A percentile compares a stretch with the other conserved stretches of the same genome.
These are phyloP conservation scores for Pomacea maculata DNA, from an alignment of 1,140 invertebrate genomes.

Conservation along the genomic window DNA sequence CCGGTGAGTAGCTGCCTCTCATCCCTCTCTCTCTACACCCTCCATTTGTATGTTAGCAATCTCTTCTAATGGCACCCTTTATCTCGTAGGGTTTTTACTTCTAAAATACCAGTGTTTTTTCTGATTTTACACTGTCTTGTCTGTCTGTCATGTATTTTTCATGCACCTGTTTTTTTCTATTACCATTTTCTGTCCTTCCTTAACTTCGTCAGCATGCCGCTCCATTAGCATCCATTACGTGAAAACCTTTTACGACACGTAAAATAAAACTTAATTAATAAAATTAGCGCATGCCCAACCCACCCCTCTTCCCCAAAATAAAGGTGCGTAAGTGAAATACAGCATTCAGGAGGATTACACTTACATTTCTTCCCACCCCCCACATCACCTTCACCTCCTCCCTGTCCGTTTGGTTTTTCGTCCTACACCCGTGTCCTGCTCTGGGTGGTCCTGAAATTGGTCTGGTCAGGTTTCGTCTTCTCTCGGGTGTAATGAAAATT, in stretches of 20 bases:
- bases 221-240: not conserved
- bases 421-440: too few species aligned
- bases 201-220: not conserved
- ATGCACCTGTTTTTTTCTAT: not conserved
- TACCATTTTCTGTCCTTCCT: not conserved
- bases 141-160: not conserved
- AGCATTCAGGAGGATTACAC: too few species aligned
- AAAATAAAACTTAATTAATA: too few species aligned
- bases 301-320: too few species aligned
- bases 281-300: too few species aligned
- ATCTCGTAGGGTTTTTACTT: not conserved
- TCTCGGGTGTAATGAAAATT: too few species aligned
- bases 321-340: too few species aligned
- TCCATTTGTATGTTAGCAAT: not conserved
- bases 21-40: not conserved
- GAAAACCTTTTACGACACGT: too few species aligned
- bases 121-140: not conserved
- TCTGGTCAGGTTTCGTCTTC: too few species aligned
- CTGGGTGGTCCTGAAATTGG: too few species aligned
- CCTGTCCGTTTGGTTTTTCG: not conserved
- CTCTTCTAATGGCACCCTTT: not conserved
- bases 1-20: slow-evolving; percentile 77
- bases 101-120: not conserved
- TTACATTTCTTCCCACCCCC: not conserved
- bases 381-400: not conserved